Base-by-base conservation (phyloP, 2,888 invertebrate genomes). In the Aphodius sticticus region DNA sequence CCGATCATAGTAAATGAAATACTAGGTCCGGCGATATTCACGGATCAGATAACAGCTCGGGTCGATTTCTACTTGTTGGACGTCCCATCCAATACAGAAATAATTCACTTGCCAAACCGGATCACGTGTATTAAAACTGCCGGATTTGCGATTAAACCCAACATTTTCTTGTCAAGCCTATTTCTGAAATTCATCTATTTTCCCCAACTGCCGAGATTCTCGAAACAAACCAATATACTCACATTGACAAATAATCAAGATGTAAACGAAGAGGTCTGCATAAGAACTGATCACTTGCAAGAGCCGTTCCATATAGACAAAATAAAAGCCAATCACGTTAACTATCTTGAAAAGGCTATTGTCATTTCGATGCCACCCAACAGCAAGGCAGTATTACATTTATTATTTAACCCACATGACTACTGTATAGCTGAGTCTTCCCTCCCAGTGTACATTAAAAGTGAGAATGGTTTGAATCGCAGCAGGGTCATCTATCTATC, bases 221-320 rank as follows among this genome's bases (percentile, higher is more conserved):
- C 53, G 6, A 53, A 53, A 12, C 53, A 12, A 53, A 53, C 53
- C 53, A 7, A 53, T 12, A 5, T 2, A 53, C 53, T 53, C 2
- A 53, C 53, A 12, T 12, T 53, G 53, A 53, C 53, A 53, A 87
- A 87, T 76, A 70, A 80, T 9, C 79, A 84, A n/a, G 74, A 80
- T 16, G 71, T 83, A 6, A 81, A 80, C 1, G 81, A 82, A 16
- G 82, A 84, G 16, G 82, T 89, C 70, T 84, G 85, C n/a, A 84
- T 89, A 69, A 81, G 86, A 38, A 86, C 84, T 0, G 87, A 86
- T 75, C 82, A 85, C 14, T 81, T 89, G 12, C 35, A 76, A 3
- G 81, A 82, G n/a, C 86, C 87, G 0, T 89, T 89, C 79, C 78
- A 78, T 4, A 82, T 89, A 4, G 69, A 75, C 7, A 86, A 86